Conservation (phyloP, 2,888 invertebrate species). For the Drosophila macrospina region DNA sequence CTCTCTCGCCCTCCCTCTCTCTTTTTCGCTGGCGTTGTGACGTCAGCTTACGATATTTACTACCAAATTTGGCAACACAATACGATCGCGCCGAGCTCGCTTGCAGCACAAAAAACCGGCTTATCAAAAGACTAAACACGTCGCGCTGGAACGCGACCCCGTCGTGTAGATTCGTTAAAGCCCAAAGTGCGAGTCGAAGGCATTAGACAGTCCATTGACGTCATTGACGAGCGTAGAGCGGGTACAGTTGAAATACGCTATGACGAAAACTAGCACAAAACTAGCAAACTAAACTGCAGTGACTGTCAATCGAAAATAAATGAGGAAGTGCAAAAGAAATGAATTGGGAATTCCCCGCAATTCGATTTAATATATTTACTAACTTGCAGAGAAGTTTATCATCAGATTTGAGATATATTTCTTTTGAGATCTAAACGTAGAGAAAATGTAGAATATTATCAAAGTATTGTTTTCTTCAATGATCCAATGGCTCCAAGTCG, state of each 20-base stretch:
- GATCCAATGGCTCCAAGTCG: neutral
- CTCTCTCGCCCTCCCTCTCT: neutral
- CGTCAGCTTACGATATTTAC: slow-evolving; percentile 52
- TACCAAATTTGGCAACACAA: slow-evolving; percentile 65
- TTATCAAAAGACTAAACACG: slow-evolving; percentile 41
- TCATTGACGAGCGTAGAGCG: slow-evolving; percentile 14
- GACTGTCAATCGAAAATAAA: neutral
- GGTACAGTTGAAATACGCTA: slow-evolving; percentile 18
- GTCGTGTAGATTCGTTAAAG: neutral
- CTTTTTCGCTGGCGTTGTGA: slow-evolving; percentile 42
- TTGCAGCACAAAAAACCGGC: slow-evolving; percentile 60
- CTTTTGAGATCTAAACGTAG: neutral
- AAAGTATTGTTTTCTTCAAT: neutral
- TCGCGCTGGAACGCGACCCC: neutral
- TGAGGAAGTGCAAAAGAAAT: neutral
- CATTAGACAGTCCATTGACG: slow-evolving; percentile 29
- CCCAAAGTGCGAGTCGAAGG: slow-evolving; percentile 6
- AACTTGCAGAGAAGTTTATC: neutral
- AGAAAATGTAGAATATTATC: neutral
- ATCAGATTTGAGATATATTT: too few species aligned
- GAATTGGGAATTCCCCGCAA: neutral
- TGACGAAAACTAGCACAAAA: neutral
- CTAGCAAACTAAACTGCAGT: neutral
- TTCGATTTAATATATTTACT: neutral
- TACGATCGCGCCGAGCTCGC: slow-evolving; percentile 34